A percentile compares a stretch with the other conserved stretches of the same genome.
Evolutionary conservation across 2,113 vertebrate species (phyloP).

Genomic region (Spheniscus mendiculus): DNA sequence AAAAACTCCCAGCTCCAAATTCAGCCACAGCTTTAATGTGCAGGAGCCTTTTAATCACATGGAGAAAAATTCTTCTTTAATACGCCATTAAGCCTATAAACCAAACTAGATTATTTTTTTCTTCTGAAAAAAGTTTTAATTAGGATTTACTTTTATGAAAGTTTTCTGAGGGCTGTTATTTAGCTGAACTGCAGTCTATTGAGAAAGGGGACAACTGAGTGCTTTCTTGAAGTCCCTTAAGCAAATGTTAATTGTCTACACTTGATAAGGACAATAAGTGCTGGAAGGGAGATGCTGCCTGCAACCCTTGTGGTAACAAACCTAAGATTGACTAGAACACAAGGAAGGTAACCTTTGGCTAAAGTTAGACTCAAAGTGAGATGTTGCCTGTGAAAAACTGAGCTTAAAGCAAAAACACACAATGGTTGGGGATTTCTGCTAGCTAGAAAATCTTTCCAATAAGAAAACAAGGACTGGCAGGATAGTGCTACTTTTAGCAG

Average conservation of each 20-base stretch:
- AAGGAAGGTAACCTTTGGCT: conserved; percentile 27
- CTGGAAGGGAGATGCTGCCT: conserved; percentile 18
- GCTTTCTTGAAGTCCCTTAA: not conserved
- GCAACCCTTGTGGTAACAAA: not conserved
- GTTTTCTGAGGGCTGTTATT: not conserved
- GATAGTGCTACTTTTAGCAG: conserved; percentile 29
- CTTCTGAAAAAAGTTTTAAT: not conserved
- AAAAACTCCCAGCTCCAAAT: not conserved
- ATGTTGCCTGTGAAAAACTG: not conserved
- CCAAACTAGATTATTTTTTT: not conserved
- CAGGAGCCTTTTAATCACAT: not conserved
- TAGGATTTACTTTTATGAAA: not conserved
- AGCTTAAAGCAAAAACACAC: not conserved
- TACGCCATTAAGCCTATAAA: not conserved
- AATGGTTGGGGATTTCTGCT: not conserved
- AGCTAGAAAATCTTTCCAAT: conserved; percentile 1
- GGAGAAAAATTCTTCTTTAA: not conserved
- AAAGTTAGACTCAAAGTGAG: conserved; percentile 28
- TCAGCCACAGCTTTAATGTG: not conserved
- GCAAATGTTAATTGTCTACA: conserved; percentile 32
- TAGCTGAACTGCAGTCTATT: not conserved
- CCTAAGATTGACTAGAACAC: not conserved
- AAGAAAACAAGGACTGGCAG: conserved; percentile 35
- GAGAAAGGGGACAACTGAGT: not conserved
- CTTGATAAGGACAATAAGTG: not conserved